Base-by-base conservation (phyloP, 2,888 invertebrate genomes). In the Himalopsyche anomala region DNA sequence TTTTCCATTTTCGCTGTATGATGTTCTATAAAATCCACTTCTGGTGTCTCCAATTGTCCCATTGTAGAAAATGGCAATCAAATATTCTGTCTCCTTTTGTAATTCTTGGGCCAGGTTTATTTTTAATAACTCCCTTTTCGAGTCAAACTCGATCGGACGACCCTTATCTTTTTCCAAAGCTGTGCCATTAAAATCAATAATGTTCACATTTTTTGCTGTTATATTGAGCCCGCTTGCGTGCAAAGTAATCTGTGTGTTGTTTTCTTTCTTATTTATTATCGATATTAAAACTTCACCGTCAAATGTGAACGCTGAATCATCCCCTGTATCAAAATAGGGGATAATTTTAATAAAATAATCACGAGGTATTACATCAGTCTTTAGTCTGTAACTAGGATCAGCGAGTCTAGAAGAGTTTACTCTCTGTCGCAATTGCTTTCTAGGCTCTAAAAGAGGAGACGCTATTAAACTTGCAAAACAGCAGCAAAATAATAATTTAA, bases 1-100 rank as follows among this genome's bases (percentile, higher is more conserved):
- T n/a, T 38, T n/a, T 9, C n/a, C 42, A 12, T 36, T 11, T 80
- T 62, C n/a, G 17, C 0, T 89, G 89, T 95, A 95, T 62, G 93
- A 93, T 89, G 94, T 95, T 85, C 93, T 93, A 89, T 95, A 95
- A 89, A 95, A 95, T 84, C 95, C 95, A 85, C 90, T 92, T 88
- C 95, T 91, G 87, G 94, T 94, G 0, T 92, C 90, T 89, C 83
- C 38, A 8, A 87, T 62, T 12, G 40, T 80, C 12, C 79, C 84
- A 4, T 36, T 85, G 80, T 85, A 88, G n/a, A 36, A 36, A 28
- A 86, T 51, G 28, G 55, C 36, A 6, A 85, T 36, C 56, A 36
- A 45, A 19, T 80, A 84, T 51, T 89, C 89, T 42, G 42, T 42
- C 42, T 42, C 42, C 11, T 28, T 11, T 42, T 42, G 42, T 9